Conservation (phyloP, 2,888 invertebrate species). For the Coenonympha arcania region DNA sequence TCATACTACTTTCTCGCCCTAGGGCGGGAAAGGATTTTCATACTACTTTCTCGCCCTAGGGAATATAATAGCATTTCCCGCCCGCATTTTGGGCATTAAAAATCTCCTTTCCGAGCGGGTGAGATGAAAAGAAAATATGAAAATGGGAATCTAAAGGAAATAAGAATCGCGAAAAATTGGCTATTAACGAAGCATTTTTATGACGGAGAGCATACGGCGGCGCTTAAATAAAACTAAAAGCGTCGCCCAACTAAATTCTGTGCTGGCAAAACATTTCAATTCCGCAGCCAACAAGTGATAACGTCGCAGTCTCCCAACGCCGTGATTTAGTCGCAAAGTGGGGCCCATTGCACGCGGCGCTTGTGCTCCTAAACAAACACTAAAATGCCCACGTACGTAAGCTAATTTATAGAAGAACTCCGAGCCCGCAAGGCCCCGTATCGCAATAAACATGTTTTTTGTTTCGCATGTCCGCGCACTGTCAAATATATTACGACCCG, state of each 20-base stretch:
- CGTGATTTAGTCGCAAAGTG: conserved; percentile 30
- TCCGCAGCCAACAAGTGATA: conserved; percentile 32
- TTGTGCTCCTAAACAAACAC: conserved; percentile 52
- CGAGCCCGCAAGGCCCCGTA: conserved; percentile 47
- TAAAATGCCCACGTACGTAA: conserved; percentile 42
- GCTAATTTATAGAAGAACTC: conserved; percentile 57
- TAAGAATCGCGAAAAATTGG: not conserved
- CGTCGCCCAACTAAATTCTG: conserved; percentile 24
- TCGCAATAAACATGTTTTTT: conserved; percentile 74
- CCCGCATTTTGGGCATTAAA: too few relatives aligned
- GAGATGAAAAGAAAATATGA: too few relatives aligned
- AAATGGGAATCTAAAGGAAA: not conserved
- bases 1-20: too few relatives aligned
- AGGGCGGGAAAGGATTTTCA: too few relatives aligned
- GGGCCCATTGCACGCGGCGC: conserved; percentile 28
- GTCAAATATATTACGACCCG: conserved; percentile 75
- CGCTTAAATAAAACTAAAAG: conserved; percentile 11
- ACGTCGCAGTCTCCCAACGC: conserved; percentile 31
- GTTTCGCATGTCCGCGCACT: conserved; percentile 74
- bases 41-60: too few relatives aligned
- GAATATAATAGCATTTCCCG: too few relatives aligned
- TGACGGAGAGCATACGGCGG: not conserved
- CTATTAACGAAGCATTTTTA: not conserved
- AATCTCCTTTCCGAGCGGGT: too few relatives aligned
- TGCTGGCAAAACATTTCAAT: conserved; percentile 29